phyloP scores from a whole-genome alignment of 2,888 invertebrate species.

The Rotaria socialis region DNA sequence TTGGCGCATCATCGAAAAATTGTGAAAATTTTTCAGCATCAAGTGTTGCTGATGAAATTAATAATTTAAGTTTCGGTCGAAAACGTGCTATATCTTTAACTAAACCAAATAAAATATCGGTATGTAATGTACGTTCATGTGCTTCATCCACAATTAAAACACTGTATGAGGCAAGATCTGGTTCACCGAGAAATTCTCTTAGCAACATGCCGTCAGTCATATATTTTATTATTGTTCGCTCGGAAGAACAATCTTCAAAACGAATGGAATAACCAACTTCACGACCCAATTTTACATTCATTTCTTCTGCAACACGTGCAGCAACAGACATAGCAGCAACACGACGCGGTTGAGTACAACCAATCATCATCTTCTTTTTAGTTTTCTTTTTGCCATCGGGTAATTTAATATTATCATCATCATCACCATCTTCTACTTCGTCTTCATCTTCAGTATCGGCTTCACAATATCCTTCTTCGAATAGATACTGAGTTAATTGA shows the following conservation, averaged over 20 bases:
- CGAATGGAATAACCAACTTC: constrained; percentile 74
- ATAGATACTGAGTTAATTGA: constrained; percentile 64
- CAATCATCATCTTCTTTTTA: constrained; percentile 71
- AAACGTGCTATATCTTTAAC: constrained; percentile 84
- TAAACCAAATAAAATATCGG: constrained; percentile 92
- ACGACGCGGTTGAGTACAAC: constrained; percentile 91
- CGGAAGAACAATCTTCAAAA: constrained; percentile 98
- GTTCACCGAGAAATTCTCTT: constrained; percentile 91
- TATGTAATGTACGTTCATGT: constrained; percentile 93
- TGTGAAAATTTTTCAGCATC: constrained; percentile 95
- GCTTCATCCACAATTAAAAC: constrained; percentile 99
- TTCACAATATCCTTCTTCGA: constrained; percentile 58
- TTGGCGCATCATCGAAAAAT: constrained; percentile 96
- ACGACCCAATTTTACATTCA: constrained; percentile 83
- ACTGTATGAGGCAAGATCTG: constrained; percentile 79
- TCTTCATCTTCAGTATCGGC: neutral
- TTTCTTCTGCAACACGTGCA: constrained; percentile 92
- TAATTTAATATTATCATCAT: neutral
- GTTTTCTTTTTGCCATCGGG: neutral
- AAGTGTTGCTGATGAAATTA: constrained; percentile 94
- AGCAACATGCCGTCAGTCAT: constrained; percentile 99
- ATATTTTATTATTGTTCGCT: constrained; percentile 89
- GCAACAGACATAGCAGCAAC: constrained; percentile 99
- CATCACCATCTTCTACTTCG: neutral
- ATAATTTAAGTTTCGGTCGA: constrained; percentile 83